Conservation (phyloP, 1,140 invertebrate species). For the Reticulitermes speratus region DNA sequence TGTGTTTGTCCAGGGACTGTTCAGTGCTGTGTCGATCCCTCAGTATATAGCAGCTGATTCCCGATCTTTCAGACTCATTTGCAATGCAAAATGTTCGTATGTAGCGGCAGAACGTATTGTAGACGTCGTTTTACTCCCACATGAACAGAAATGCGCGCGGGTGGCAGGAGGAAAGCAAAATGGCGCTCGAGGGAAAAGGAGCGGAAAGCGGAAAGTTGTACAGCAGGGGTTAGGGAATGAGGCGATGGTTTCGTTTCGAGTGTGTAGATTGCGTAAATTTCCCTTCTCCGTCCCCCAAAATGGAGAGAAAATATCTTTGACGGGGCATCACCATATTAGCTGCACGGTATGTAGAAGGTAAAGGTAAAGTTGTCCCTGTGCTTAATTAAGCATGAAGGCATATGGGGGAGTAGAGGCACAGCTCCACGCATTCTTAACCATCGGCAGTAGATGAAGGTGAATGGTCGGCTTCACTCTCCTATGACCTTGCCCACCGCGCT, state of each 20-base stretch:
- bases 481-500: too few relatives aligned
- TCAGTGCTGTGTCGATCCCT: neutral
- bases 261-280: constrained; percentile 4
- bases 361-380: too few relatives aligned
- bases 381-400: too few relatives aligned
- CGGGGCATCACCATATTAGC: neutral
- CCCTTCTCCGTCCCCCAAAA: neutral
- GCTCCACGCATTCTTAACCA: too few relatives aligned
- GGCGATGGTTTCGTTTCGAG: neutral
- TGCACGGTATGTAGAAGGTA: too few relatives aligned
- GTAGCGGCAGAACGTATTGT: neutral
- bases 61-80: neutral
- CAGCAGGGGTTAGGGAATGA: neutral
- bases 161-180: neutral
- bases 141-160: neutral
- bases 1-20: constrained; percentile 7
- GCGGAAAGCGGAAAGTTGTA: neutral
- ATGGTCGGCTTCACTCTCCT: too few relatives aligned
- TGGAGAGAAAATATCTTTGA: neutral
- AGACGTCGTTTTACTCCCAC: neutral
- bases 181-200: constrained; percentile 3
- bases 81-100: constrained; percentile 15
- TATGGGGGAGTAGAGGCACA: too few relatives aligned
- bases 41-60: neutral
- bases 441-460: too few relatives aligned